These are phyloP conservation scores for Gadopsis marmoratus DNA, from an alignment of 2,797 vertebrate genomes.

Conservation along the genomic window DNA sequence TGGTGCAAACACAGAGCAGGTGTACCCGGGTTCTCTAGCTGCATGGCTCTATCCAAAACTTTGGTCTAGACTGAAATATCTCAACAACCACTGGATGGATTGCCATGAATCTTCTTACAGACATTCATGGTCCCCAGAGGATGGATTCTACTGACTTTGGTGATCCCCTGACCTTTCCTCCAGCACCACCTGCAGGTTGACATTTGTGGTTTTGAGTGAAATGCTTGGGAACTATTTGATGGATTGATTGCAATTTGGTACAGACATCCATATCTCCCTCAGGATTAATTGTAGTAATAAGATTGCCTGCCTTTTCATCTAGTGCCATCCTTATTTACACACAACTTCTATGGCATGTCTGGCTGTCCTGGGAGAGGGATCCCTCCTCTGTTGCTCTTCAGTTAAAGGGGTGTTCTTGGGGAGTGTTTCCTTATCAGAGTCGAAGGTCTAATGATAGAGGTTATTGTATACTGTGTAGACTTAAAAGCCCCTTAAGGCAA, in stretches of 20 bases:
- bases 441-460: not conserved
- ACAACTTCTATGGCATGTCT: no score
- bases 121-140: not conserved
- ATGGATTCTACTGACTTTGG: not conserved
- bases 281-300: not conserved
- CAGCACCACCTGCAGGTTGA: not conserved
- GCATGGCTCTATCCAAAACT: not conserved
- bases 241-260: not conserved
- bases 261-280: not conserved
- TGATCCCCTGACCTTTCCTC: not conserved
- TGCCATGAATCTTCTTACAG: not conserved
- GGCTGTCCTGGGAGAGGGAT: no score
- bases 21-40: not conserved
- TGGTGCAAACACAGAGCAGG: not conserved
- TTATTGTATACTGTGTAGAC: not conserved
- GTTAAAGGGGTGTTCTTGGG: no score
- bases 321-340: not conserved
- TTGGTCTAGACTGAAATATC: not conserved
- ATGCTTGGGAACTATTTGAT: not conserved
- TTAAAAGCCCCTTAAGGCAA: no score
- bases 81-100: not conserved
- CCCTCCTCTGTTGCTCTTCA: no score
- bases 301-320: not conserved
- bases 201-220: slow-evolving; percentile 6
- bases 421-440: not conserved